Base-by-base conservation (phyloP, 2,113 vertebrate genomes). In the Polypterus senegalus region DNA sequence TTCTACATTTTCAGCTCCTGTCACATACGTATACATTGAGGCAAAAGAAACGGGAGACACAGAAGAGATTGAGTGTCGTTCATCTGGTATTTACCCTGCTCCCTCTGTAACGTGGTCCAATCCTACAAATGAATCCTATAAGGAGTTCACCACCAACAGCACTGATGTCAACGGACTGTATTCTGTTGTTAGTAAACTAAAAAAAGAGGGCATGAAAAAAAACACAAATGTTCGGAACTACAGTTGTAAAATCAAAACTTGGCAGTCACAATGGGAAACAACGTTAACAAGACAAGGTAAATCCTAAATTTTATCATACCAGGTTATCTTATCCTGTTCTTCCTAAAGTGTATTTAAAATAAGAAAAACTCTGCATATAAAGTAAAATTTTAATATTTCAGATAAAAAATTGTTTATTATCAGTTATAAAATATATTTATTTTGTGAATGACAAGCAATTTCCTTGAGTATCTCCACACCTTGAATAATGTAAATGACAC, bases 141-240 rank as follows among this genome's bases (percentile, higher is more conserved):
- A 3, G 0, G 48, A 79, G 7, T 71, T 74, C 1, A 55, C 74
- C 27, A 85, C 79, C 5, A 77, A 58, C 9, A 68, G 6, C 1
- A 8, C 71, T 0, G 60, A 82, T 67, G 58, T 51, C 59, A 73
- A 65, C 2, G 72, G 74, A 6, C 70, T 83, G 58, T 86, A 79
- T 79, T 66, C 48, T 3, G 54, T 87, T 5, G 78, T 84, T 65
- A 93, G 86, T 62, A 78, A 75, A 45, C 71, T 88, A 59, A 74
- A 44, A 7, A 60, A 68, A 75, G 53, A 57, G 53, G 54, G 69
- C 58, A 62, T 67, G 0, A 62, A 63, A 62, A 62, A 84, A 67
- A 71, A 77, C 66, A 59, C 75, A 78, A 65, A 58, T 61, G 45
- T 93, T 91, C 75, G 63, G 62, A 65, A 78, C 90, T 61, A 65